Base-by-base conservation (phyloP, 2,797 vertebrate species). In the Argyrosomus regius region DNA sequence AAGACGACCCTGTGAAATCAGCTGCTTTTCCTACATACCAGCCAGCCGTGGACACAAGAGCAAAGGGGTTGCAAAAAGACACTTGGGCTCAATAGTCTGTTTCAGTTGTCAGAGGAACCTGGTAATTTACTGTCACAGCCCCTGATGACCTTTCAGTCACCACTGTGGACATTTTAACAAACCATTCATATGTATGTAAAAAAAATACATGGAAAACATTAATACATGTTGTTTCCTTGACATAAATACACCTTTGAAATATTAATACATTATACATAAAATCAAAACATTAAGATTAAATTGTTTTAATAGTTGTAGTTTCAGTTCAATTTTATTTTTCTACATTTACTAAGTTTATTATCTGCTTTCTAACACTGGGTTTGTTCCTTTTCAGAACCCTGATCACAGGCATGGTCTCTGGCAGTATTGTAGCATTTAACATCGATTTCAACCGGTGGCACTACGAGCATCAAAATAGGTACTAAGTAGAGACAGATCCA, bases 391-490 rank as follows among this genome's bases (percentile, higher is more conserved):
- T 48, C 91, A 99, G 98, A 96, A 99, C 98, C 77, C 94, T 99
- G 94, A 97, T 99, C 91, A 99, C 97, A 0, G 98, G 98, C 86
- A 99, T 99, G 98, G 97, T 98, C 50, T 99, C 98, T 71, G 98
- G 98, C 77, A 99, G 98, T 91, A 98, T 99, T 12, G 98, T 99
- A 93, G 98, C 98, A 85, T 99, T 99, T 93, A 99, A 99, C 95
- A 99, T 99, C 85, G 98, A 99, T 95, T 99, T 99, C 94, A 99
- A 99, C 93, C 96, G 98, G 85, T 99, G 98, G 98, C 98, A 99
- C 94, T 98, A 97, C 80, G 98, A 99, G 91, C 98, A 99, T 94
- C 98, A 99, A 90, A 99, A 97, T 95, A 96, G 97, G 94, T 99
- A 99, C 90, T 99, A 94, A 98, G 80, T 0, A 11, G 48, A 49